phyloP scores from a whole-genome alignment of 2,113 vertebrate genomes.

The Hemiprocne comata region DNA sequence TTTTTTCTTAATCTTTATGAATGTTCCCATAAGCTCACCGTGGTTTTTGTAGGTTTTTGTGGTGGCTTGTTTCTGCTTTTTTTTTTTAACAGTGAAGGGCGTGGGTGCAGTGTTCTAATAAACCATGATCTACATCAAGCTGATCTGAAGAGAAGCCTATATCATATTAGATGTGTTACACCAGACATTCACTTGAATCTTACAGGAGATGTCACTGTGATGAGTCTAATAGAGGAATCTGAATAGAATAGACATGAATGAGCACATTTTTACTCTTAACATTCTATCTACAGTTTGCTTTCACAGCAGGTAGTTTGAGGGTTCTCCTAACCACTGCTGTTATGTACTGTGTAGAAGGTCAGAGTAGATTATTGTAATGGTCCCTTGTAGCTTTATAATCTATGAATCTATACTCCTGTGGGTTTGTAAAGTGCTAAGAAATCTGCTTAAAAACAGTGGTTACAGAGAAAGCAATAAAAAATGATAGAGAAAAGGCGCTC shows the following conservation, averaged over 20 bases:
- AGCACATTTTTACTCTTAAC: background rate
- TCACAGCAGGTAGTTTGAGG: conserved; percentile 6
- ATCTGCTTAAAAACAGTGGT: background rate
- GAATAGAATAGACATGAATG: background rate
- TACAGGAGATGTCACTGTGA: background rate
- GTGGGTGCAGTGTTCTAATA: background rate
- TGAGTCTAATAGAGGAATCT: background rate
- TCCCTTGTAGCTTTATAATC: conserved; percentile 11
- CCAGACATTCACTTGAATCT: background rate
- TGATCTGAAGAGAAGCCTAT: background rate
- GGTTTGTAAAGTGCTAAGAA: background rate
- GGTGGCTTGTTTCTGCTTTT: too few species aligned
- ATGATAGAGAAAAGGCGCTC: background rate
- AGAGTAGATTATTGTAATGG: background rate
- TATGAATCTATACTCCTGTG: conserved; percentile 14
- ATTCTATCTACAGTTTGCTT: background rate
- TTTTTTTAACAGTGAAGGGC: background rate
- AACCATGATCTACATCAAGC: background rate
- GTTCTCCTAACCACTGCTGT: background rate
- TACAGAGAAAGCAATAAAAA: background rate
- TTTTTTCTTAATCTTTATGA: background rate
- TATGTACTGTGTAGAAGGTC: conserved; percentile 16
- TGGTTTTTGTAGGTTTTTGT: background rate
- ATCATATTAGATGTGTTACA: background rate
- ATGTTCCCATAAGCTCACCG: background rate